phyloP scores from a whole-genome alignment of 2,888 invertebrate genomes.

The Macaria liturata region DNA sequence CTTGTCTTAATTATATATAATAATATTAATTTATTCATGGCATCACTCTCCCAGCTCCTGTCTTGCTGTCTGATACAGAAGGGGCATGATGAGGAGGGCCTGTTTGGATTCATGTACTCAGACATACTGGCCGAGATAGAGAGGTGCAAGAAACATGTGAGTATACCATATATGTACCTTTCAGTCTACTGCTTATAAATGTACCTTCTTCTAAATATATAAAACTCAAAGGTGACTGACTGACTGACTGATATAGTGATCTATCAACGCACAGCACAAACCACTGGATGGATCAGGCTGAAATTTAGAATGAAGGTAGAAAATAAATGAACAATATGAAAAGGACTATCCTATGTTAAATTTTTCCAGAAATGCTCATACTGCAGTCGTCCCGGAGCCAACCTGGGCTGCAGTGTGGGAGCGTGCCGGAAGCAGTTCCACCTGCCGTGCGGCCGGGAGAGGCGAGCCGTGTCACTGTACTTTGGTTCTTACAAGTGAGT shows the following conservation, averaged over 20 bases:
- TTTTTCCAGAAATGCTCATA: constrained; percentile 85
- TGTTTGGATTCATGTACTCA: constrained; percentile 87
- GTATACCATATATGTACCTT: constrained; percentile 34
- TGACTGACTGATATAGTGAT: too few relatives aligned
- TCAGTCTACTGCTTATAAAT: too few relatives aligned
- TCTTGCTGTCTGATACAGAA: constrained; percentile 88
- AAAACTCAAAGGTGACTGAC: too few relatives aligned
- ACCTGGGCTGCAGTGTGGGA: constrained; percentile 86
- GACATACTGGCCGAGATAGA: constrained; percentile 87
- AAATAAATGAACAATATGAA: too few relatives aligned
- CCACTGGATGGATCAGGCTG: too few relatives aligned
- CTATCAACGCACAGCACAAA: too few relatives aligned
- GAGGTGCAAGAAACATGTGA: constrained; percentile 86
- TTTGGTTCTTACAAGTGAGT: constrained; percentile 80
- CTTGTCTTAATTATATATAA: too few relatives aligned
- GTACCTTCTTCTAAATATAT: too few relatives aligned
- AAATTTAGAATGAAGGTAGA: too few relatives aligned
- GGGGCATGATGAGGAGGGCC: constrained; percentile 86
- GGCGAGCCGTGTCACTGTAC: constrained; percentile 86
- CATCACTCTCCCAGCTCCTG: constrained; percentile 86
- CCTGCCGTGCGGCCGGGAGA: constrained; percentile 87
- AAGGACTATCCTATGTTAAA: too few relatives aligned
- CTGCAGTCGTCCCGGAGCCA: constrained; percentile 86
- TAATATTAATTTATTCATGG: too few relatives aligned
- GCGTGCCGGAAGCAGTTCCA: constrained; percentile 89